Conservation (phyloP, 2,888 invertebrate species). For the Eupithecia dodoneata region DNA sequence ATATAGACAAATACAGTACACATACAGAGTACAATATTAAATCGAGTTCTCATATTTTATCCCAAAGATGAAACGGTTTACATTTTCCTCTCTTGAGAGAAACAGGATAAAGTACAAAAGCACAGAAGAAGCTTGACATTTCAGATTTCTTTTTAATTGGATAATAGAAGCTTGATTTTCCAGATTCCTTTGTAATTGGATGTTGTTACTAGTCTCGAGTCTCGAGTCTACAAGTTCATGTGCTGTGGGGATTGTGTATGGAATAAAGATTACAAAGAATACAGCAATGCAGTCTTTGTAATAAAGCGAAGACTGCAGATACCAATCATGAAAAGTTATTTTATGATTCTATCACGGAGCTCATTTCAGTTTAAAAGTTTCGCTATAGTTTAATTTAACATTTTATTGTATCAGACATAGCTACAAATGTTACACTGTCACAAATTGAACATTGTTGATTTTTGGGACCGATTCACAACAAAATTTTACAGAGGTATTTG, state of each 20-base stretch:
- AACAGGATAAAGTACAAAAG: background rate
- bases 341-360: slow-evolving; percentile 16
- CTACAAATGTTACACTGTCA: background rate
- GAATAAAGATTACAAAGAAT: slow-evolving; percentile 30
- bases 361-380: slow-evolving; percentile 14
- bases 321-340: slow-evolving; percentile 27
- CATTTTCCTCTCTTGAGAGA: background rate
- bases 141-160: background rate
- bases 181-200: slow-evolving; percentile 15
- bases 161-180: background rate
- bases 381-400: slow-evolving; percentile 19
- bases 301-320: slow-evolving; percentile 30
- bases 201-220: slow-evolving; percentile 36
- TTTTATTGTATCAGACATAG: slow-evolving; percentile 8
- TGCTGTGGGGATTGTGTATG: slow-evolving; percentile 40
- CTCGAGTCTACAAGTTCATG: slow-evolving; percentile 34
- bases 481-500: background rate
- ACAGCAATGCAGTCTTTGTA: slow-evolving; percentile 36
- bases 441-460: background rate
- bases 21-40: too few species aligned
- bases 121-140: background rate
- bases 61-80: background rate
- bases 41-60: background rate
- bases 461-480: background rate
- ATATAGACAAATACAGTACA: too few species aligned